Evolutionary conservation across 30 jellyfish, hydroid and myxozoan species (phyloP), one percentile per base, ranked within the genome.

Genomic region (Nemopilema nomurai): DNA sequence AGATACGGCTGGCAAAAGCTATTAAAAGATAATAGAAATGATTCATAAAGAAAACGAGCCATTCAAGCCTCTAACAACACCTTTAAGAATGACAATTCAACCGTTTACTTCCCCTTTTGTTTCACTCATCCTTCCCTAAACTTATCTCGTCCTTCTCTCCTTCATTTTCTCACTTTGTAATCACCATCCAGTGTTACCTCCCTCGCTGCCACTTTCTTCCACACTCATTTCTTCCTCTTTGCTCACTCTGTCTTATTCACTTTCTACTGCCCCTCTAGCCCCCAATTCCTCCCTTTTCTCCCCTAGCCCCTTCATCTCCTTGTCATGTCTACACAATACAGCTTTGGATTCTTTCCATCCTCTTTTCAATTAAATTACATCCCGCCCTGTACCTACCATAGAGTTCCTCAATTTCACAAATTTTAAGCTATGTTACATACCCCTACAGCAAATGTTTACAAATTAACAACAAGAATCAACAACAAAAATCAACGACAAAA

Each of bases 221-320:
- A 7, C 9, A 18, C 4, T 28, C n/a, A 1, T 28, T 20, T 28
- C 49, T 18, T 7, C 31, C 52, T 20, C 80, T 16, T n/a, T 31
- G 7, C 51, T 3, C 80, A 23, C 1, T 20, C 51, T 18, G 68
- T 1, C 80, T 24, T 67, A 3, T 69, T 22, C 52, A 1, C 27
- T 69, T n/a, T 28, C n/a, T 19, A 3, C 16, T 28, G 7, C 67
- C 3, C 67, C 31, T 6, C 4, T 67, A 18, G 41, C 22, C 80
- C 31, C 22, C 32, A 9, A 19, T 67, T 26, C 32, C 77, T 26
- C 77, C 22, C 77, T 26, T 26, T 21, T 26, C 22, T 26, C 77
- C 77, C 25, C 77, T 67, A 26, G 77, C 77, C 77, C 77, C 77
- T 26, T 26, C 25, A 16, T 26, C 77, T 26, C 77, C 32, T 26